Conservation (phyloP, 2,113 vertebrate genomes). For the Python bivittatus region DNA sequence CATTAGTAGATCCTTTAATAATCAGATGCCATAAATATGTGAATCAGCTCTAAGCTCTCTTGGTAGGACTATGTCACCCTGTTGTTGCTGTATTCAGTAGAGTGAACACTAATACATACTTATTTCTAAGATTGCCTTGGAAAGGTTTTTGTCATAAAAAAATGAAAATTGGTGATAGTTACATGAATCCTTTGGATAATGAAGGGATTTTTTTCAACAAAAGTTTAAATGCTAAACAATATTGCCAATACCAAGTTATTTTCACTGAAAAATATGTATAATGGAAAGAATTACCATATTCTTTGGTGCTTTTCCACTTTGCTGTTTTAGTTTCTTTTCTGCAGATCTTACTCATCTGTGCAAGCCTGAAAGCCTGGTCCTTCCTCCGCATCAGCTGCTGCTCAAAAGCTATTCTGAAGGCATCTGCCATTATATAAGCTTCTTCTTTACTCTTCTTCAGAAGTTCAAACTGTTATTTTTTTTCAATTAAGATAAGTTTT, state of each 20-base stretch:
- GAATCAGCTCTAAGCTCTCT: background rate
- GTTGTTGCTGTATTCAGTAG: background rate
- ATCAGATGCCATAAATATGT: background rate
- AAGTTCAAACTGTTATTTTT: constrained; percentile 73
- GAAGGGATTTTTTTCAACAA: constrained; percentile 6
- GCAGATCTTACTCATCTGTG: constrained; percentile 68
- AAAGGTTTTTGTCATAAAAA: background rate
- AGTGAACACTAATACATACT: background rate
- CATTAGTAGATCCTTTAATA: background rate
- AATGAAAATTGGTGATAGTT: background rate
- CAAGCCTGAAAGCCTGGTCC: constrained; percentile 80
- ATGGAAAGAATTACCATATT: constrained; percentile 61
- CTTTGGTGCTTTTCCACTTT: constrained; percentile 69
- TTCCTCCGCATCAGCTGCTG: constrained; percentile 87
- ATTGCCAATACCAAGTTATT: background rate
- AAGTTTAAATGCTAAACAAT: background rate
- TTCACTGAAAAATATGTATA: background rate
- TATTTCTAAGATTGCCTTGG: background rate
- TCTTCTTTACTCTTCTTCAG: constrained; percentile 84
- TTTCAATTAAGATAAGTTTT: constrained; percentile 4
- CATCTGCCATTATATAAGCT: constrained; percentile 84
- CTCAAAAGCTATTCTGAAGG: constrained; percentile 92
- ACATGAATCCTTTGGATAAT: background rate
- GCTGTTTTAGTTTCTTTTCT: constrained; percentile 65
- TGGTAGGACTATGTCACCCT: background rate